Conservation (phyloP, 1,140 invertebrate genomes). For the Monochamus saltuarius region DNA sequence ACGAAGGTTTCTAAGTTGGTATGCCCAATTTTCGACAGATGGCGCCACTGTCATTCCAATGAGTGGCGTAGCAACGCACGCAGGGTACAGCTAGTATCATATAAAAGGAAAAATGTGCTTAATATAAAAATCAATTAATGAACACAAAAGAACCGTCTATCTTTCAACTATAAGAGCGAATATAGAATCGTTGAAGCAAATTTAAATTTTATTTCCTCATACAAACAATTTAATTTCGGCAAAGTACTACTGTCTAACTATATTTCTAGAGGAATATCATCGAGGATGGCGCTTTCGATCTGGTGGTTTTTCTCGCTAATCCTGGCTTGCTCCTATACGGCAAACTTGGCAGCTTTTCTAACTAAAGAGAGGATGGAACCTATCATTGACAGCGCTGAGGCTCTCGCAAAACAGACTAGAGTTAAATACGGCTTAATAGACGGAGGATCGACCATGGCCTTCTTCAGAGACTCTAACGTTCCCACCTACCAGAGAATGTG, state of each 20-base stretch:
- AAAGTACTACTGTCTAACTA: too few relatives aligned
- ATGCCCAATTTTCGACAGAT: too few relatives aligned
- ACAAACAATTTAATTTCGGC: too few relatives aligned
- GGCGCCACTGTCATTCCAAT: too few relatives aligned
- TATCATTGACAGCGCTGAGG: conserved; percentile 83
- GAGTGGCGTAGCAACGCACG: too few relatives aligned
- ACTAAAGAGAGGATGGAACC: conserved; percentile 82
- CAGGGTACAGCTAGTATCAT: too few relatives aligned
- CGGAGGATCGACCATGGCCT: conserved; percentile 72
- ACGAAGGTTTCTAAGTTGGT: too few relatives aligned
- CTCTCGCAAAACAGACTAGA: conserved; percentile 85
- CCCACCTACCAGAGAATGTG: conserved; percentile 68
- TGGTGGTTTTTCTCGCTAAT: conserved; percentile 98
- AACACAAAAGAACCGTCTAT: background rate
- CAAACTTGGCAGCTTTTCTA: conserved; percentile 92
- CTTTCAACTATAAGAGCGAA: too few relatives aligned
- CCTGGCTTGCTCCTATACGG: conserved; percentile 94
- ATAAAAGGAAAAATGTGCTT: too few relatives aligned
- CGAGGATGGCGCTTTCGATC: conserved; percentile 76
- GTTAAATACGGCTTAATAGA: conserved; percentile 69
- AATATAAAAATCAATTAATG: too few relatives aligned
- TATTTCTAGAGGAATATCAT: conserved; percentile 64
- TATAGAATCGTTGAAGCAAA: too few relatives aligned
- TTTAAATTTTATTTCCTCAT: too few relatives aligned
- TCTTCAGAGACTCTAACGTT: conserved; percentile 71